These are phyloP conservation scores for Beris chalybata DNA, from an alignment of 2,888 invertebrate species.

Conservation along the genomic window DNA sequence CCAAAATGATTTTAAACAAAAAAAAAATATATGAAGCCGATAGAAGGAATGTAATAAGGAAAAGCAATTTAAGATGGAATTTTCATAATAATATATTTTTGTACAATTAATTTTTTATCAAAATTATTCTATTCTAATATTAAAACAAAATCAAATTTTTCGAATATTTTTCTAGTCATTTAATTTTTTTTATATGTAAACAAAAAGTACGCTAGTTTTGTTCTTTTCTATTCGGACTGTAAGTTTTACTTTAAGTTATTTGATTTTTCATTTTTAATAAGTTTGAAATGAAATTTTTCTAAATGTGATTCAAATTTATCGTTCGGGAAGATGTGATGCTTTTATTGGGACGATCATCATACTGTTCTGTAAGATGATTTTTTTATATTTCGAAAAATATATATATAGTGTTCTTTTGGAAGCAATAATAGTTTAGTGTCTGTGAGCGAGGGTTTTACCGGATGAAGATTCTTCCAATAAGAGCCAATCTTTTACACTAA, in stretches of 20 bases:
- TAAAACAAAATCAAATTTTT: conserved; percentile 21
- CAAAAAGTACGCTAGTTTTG: conserved; percentile 1
- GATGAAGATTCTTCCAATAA: conserved; percentile 18
- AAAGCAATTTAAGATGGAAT: too few relatives aligned
- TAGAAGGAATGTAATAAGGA: conserved; percentile 4
- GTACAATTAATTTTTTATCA: conserved; percentile 24
- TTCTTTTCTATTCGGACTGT: conserved; percentile 6
- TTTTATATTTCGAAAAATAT: conserved; percentile 16
- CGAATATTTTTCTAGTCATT: conserved; percentile 25
- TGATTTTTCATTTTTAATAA: conserved; percentile 14
- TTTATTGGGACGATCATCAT: conserved; percentile 22
- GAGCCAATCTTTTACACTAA: conserved; percentile 21
- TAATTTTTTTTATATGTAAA: background rate
- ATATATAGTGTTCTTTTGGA: conserved; percentile 26
- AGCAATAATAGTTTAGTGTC: conserved; percentile 28
- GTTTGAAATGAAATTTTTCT: conserved; percentile 6
- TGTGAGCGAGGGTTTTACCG: conserved; percentile 15
- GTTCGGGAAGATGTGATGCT: conserved; percentile 13
- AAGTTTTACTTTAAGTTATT: background rate
- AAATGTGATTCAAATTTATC: conserved; percentile 28
- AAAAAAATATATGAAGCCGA: background rate
- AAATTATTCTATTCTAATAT: conserved; percentile 9
- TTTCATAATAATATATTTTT: conserved; percentile 16
- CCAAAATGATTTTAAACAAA: conserved; percentile 6
- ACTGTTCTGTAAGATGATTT: conserved; percentile 26